Evolutionary conservation across 2,797 vertebrate species (phyloP).

Genomic region (Chrysocyon brachyurus): DNA sequence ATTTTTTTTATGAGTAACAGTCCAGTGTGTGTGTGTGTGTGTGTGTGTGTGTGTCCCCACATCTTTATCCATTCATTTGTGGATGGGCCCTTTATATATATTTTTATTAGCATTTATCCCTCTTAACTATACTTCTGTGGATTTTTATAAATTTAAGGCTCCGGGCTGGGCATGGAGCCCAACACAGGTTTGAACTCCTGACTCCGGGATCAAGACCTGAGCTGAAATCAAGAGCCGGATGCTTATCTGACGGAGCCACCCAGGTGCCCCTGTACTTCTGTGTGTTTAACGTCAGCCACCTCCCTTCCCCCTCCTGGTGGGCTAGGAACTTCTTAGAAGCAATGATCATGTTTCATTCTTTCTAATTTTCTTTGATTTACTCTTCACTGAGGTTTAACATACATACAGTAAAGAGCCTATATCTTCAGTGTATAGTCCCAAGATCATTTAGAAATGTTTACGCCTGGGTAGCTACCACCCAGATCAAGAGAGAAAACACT

Average conservation of each 20-base stretch:
- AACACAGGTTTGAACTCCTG: background rate
- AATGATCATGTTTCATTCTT: background rate
- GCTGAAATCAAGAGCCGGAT: background rate
- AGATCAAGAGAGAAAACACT: background rate
- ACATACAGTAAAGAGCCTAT: background rate
- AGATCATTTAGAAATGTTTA: background rate
- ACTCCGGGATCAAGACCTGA: background rate
- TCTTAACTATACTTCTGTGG: background rate
- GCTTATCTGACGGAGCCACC: background rate
- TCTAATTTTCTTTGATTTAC: background rate
- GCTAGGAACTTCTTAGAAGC: background rate
- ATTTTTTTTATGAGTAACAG: background rate
- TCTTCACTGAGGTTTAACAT: constrained; percentile 14
- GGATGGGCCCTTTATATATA: background rate
- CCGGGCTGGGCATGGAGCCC: background rate
- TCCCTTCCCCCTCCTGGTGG: background rate
- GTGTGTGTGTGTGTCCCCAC: background rate
- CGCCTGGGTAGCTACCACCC: background rate
- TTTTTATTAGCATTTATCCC: background rate
- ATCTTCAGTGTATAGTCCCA: background rate
- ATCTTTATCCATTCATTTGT: background rate
- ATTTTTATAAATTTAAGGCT: background rate
- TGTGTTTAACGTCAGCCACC: background rate
- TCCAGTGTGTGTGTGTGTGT: background rate
- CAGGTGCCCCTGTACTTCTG: background rate